Evolutionary conservation across 1,140 invertebrate genomes (phyloP).

Genomic region (Scaptomyza hsui): DNA sequence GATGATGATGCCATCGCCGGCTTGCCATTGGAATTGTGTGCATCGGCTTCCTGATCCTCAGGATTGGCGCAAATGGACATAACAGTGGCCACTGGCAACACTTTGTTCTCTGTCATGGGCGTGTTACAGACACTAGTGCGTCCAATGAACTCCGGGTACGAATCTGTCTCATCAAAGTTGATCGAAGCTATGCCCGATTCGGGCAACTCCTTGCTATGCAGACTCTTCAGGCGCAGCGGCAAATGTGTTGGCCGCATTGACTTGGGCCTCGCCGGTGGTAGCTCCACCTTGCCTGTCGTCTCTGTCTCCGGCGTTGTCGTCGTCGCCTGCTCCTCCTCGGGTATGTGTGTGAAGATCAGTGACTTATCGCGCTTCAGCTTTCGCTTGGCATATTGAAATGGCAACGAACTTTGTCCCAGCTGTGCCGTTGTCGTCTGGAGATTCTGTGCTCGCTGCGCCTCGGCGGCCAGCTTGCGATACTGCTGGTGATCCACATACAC

Average conservation of each 20-base stretch:
- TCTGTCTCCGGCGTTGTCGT: not conserved
- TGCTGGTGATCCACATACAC: constrained; percentile 89
- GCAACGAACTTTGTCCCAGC: constrained; percentile 48
- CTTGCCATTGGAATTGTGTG: constrained; percentile 66
- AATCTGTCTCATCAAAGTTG: constrained; percentile 82
- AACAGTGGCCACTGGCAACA: constrained; percentile 88
- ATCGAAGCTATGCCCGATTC: constrained; percentile 84
- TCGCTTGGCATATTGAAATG: constrained; percentile 75
- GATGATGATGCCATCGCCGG: constrained; percentile 10
- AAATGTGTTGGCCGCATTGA: constrained; percentile 85
- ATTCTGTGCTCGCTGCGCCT: constrained; percentile 75
- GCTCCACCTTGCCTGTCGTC: not conserved
- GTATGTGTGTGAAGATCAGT: constrained; percentile 90
- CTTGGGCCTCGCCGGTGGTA: constrained; percentile 65
- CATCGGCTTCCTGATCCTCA: constrained; percentile 68
- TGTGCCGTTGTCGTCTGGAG: constrained; percentile 65
- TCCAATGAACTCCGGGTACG: constrained; percentile 85
- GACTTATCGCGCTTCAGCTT: constrained; percentile 91
- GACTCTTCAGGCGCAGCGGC: constrained; percentile 85
- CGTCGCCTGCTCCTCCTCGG: constrained; percentile 86
- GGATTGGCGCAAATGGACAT: constrained; percentile 87
- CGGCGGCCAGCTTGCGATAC: constrained; percentile 84
- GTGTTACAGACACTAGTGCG: constrained; percentile 90
- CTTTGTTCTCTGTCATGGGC: constrained; percentile 89
- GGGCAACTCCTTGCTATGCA: constrained; percentile 85